Evolutionary conservation across 2,113 vertebrate species (phyloP).

Genomic region (Pelecanus crispus): DNA sequence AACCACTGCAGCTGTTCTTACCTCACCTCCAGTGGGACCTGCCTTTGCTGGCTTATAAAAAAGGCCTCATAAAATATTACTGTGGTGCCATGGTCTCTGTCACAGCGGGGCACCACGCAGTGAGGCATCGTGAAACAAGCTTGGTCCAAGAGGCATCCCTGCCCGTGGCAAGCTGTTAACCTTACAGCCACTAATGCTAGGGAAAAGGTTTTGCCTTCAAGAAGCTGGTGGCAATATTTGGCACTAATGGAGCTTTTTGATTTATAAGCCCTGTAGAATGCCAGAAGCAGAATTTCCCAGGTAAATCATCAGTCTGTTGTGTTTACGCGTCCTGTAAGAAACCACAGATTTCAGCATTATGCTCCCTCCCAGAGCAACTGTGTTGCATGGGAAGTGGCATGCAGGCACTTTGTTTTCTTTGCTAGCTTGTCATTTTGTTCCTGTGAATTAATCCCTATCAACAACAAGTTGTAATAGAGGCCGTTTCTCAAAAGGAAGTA

Average conservation of each 20-base stretch:
- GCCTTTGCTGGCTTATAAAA: background rate
- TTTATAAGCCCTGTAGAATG: background rate
- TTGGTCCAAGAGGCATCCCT: background rate
- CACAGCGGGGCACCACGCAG: background rate
- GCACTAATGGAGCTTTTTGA: background rate
- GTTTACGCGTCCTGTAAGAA: background rate
- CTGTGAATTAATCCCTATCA: constrained; percentile 9
- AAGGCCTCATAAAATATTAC: constrained; percentile 16
- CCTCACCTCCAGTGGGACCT: background rate
- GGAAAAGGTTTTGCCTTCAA: background rate
- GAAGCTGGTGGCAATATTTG: background rate
- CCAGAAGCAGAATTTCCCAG: background rate
- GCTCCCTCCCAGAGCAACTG: background rate
- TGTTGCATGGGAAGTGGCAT: background rate
- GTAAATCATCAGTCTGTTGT: background rate
- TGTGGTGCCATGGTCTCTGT: background rate
- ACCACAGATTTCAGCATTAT: background rate
- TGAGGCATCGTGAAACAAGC: background rate
- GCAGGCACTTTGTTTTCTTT: background rate
- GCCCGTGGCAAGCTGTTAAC: background rate
- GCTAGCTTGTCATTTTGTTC: background rate
- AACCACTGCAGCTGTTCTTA: background rate
- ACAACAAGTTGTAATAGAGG: background rate
- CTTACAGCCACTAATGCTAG: accelerated
- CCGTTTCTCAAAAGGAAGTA: background rate